Base-by-base conservation (phyloP, 1,140 invertebrate species). In the Augochlora pura region DNA sequence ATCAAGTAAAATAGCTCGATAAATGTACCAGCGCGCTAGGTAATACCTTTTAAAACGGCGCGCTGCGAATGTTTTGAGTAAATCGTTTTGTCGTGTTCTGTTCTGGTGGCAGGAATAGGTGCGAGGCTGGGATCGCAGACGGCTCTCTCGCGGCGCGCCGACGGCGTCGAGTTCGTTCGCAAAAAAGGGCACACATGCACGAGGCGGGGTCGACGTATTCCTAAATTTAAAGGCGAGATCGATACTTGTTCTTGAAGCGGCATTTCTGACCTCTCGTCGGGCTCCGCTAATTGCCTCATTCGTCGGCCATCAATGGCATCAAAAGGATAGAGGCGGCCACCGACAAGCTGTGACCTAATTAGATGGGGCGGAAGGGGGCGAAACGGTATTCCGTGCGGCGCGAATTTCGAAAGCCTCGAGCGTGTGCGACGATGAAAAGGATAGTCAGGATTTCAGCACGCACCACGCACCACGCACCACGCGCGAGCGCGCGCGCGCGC, bases 281-380 rank as follows among this genome's bases (percentile, higher is more conserved):
- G 54, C 54, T n/a, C 21, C n/a, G 18, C 21, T n/a, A 57, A 57
- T 57, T 57, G 54, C 54, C 54, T n/a, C 54, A 57, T 57, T 57
- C 54, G 54, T n/a, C 54, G 54, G 9, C 18, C 21, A 57, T 57
- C 54, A 57, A 57, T 57, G n/a, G 21, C 54, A n/a, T 57, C n/a
- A n/a, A 57, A n/a, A 57, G 54, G 18, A n/a, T 21, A 57, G 54
- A n/a, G n/a, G 9, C 54, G n/a, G 21, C 21, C n/a, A n/a, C 54
- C 21, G 54, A 57, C 54, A 57, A 57, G 54, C 54, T 57, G 21
- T 57, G 54, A 57, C 54, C 54, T 57, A 57, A 57, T 57, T 57
- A 57, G 54, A n/a, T 6, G 2, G 21, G 54, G n/a, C n/a, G 54
- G 2, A n/a, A n/a, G 1, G 2, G 21, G 54, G n/a, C n/a, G 54